These are phyloP conservation scores for Atherinomorus stipes DNA, from an alignment of 2,113 vertebrate genomes.

Conservation along the genomic window DNA sequence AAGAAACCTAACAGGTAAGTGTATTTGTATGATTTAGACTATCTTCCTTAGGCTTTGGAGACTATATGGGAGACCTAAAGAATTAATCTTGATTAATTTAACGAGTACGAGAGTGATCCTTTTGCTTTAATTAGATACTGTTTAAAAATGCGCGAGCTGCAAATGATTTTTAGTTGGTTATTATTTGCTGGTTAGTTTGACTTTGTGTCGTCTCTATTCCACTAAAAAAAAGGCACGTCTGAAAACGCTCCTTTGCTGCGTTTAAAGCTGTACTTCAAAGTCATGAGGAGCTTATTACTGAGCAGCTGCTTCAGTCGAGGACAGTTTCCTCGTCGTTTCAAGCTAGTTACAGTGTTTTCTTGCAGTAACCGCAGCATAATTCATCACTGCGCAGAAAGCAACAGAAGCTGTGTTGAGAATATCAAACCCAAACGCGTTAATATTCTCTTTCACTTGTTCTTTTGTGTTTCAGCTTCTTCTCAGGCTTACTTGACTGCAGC, in stretches of 20 bases:
- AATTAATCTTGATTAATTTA: accelerated
- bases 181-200: too few relatives aligned
- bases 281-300: not conserved
- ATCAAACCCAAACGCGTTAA: too few relatives aligned
- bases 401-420: not conserved
- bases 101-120: not conserved
- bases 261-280: too few relatives aligned
- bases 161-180: not conserved
- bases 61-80: accelerated
- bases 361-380: not conserved
- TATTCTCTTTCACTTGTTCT: too few relatives aligned
- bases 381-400: not conserved
- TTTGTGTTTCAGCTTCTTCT: too few relatives aligned
- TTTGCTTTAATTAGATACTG: not conserved
- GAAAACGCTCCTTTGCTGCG: not conserved
- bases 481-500: too few relatives aligned
- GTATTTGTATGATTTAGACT: not conserved
- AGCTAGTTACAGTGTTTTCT: too few relatives aligned
- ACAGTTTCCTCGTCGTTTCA: too few relatives aligned
- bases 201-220: accelerated
- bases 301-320: not conserved
- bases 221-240: not conserved
- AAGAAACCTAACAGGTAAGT: conserved; percentile 76
- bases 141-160: not conserved
- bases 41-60: not conserved